Base-by-base conservation (phyloP, 2,888 invertebrate genomes). In the Chloromyia formosa region DNA sequence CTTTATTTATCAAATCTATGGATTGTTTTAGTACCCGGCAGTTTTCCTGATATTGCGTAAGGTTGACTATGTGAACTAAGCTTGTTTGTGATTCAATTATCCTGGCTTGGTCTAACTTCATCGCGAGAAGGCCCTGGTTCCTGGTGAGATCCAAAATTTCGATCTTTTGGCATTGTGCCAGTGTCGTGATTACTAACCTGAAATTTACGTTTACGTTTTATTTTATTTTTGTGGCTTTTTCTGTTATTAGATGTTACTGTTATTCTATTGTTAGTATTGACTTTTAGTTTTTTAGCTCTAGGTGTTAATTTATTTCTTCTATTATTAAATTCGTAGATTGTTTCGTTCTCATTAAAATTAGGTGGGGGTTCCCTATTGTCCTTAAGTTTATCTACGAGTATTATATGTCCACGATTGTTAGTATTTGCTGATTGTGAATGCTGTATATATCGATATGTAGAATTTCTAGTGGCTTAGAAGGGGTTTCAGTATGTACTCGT, bases 401-500 rank as follows among this genome's bases (percentile, higher is more conserved):
- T 42, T 68, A n/a, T n/a, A n/a, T 68, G 20, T 68, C 60, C 10
- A 74, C 58, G 5, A 68, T 66, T 1, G 69, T 74, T 7, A 74
- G 42, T 40, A 74, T 69, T 35, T 74, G 27, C 23, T 69, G 23
- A 27, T 74, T 42, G 27, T 74, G 45, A 5, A 74, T 61, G 7
- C 20, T 61, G 35, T 75, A 73, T 1, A 66, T 49, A 49, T 66
- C 49, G 1, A 23, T 14, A 22, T 49, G 66, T 10, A 66, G 14
- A n/a, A 74, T 69, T 12, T 75, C 74, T 40, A 75, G 54, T 1
- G 73, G 73, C 68, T 75, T 75, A 1, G 5, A 45, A n/a, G 75
- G 68, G 0, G 69, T 66, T 69, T 75, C 75, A 1, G 75, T n/a
- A 58, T 10, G 18, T 20, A n/a, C 22, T 69, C 35, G 18, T 42